Percentiles rank a stretch among this genome's conserved stretches.
Conservation (phyloP, 2,113 vertebrate species). For the Clupea harengus region DNA sequence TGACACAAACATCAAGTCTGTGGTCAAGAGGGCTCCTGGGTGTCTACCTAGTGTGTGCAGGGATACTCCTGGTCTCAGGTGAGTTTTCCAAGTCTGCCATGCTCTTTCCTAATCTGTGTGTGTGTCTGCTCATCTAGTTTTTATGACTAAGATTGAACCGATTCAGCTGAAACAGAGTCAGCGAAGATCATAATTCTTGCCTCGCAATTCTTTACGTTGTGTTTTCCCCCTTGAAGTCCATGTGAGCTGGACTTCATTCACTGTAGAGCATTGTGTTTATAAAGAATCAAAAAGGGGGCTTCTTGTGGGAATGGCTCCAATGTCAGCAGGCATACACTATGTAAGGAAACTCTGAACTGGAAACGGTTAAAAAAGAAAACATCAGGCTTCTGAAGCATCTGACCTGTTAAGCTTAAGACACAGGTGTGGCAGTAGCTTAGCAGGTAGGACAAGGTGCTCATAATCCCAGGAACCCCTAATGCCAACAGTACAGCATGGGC, state of each 20-base stretch:
- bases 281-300: no score
- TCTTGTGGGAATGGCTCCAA: no score
- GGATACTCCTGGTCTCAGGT: not conserved
- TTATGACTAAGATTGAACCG: no score
- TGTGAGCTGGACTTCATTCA: no score
- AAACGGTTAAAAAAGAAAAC: not conserved
- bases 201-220: no score
- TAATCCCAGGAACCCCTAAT: not conserved
- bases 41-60: not conserved
- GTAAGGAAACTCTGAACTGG: not conserved
- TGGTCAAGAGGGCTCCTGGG: not conserved
- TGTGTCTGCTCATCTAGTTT: not conserved
- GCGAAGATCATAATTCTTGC: no score
- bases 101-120: not conserved
- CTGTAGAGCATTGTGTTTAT: no score
- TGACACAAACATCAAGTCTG: not conserved
- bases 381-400: not conserved
- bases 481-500: not conserved
- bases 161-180: no score
- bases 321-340: no score
- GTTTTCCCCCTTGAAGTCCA: no score
- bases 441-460: not conserved
- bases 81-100: not conserved
- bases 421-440: not conserved
- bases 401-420: not conserved